Base-by-base conservation (phyloP, 1,140 invertebrate genomes). In the Apis florea region DNA sequence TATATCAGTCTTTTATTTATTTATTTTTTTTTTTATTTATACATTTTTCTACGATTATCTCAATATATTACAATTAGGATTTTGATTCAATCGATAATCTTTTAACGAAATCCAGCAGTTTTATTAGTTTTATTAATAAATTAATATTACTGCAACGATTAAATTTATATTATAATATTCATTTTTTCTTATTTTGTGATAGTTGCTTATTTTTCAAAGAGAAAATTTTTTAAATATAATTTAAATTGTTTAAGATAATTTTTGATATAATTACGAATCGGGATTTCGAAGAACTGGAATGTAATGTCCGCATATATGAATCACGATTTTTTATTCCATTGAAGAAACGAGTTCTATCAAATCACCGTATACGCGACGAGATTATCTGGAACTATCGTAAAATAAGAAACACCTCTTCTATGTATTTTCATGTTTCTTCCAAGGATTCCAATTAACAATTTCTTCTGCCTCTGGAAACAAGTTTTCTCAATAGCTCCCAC, bases 391-490 rank as follows among this genome's bases (percentile, higher is more conserved):
- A 77, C 47, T 56, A n/a, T 24, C 47, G 66, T 77, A 78, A 78
- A 77, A 19, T 54, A 78, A 66, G 47, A 61, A 82, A 61, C 49
- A 51, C 49, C n/a, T 69, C 49, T 80, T 64, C n/a, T 40, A 40
- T 40, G 31, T 40, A 40, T 73, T 68, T 64, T 53, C 53, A 59
- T 61, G 24, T 83, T 71, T 53, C 63, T 63, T 61, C 49, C 54
- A 12, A 63, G 31, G 51, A 72, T 76, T 61, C 51, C 64, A 67
- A 79, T 83, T 80, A 83, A 69, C 56, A 80, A 83, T 79, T 79
- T 79, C 64, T 79, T 83, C 59, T 53, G 54, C 76, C 26, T 8
- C 6, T 51, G 17, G n/a, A 68, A 80, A 80, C 71, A 26, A 80
- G 70, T 83, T 80, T 70, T 26, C 15, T 26, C 64, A 19, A 26